phyloP scores from a whole-genome alignment of 2,888 invertebrate genomes.

The Melanotus villosus region DNA sequence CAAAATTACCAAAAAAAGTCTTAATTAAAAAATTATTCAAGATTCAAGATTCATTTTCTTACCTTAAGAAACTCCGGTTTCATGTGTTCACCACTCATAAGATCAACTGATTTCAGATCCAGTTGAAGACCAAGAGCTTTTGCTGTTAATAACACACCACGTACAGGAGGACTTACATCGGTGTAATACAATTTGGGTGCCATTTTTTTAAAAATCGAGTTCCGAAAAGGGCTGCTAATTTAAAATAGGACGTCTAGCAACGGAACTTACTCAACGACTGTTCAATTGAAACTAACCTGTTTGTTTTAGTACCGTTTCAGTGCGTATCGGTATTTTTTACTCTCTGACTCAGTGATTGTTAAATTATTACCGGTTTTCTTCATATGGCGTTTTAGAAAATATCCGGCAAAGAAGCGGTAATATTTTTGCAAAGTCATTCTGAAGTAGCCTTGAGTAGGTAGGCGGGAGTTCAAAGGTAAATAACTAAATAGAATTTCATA shows the following conservation, averaged over 20 bases:
- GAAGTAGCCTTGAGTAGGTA: background rate
- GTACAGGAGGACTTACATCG: slow-evolving; percentile 38
- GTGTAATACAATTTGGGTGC: slow-evolving; percentile 38
- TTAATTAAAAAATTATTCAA: no score
- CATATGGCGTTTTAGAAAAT: background rate
- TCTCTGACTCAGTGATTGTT: background rate
- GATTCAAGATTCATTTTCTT: slow-evolving; percentile 34
- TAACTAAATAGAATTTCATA: no score
- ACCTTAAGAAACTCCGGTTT: slow-evolving; percentile 68
- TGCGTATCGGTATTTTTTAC: background rate
- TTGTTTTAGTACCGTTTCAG: background rate
- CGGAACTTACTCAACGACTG: background rate
- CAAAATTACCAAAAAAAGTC: no score
- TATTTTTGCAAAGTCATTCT: background rate
- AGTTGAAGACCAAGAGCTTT: slow-evolving; percentile 67
- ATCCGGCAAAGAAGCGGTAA: background rate
- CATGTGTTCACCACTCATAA: slow-evolving; percentile 68
- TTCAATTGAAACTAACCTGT: slow-evolving; percentile 12
- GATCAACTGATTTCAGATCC: slow-evolving; percentile 68
- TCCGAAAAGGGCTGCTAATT: background rate
- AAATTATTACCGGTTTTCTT: background rate
- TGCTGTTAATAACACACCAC: slow-evolving; percentile 70
- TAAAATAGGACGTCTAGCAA: background rate
- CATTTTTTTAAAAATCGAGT: background rate
- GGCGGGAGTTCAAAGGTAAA: no score